phyloP scores from a whole-genome alignment of 2,113 vertebrate genomes.

The Uropsilus gracilis region DNA sequence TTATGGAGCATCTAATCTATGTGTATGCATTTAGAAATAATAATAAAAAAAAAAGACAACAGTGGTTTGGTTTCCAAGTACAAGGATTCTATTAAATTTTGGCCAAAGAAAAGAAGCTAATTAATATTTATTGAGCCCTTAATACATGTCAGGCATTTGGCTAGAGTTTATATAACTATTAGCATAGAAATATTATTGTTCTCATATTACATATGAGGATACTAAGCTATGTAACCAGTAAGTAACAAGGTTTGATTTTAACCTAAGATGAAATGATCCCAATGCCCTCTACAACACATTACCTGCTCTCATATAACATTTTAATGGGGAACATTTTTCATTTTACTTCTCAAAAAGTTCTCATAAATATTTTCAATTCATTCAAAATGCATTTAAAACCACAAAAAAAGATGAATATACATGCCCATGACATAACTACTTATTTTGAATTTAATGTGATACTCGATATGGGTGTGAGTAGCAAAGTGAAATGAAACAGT shows the following conservation, averaged over 20 bases:
- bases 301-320: background rate
- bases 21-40: slow-evolving; percentile 12
- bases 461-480: background rate
- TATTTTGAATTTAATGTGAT: background rate
- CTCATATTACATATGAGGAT: background rate
- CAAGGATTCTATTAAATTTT: slow-evolving; percentile 30
- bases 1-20: slow-evolving; percentile 35
- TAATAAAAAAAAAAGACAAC: background rate
- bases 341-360: background rate
- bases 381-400: slow-evolving; percentile 21
- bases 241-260: slow-evolving; percentile 1
- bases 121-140: background rate
- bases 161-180: background rate
- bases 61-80: background rate
- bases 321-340: background rate
- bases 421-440: slow-evolving; percentile 16
- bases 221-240: background rate
- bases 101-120: background rate
- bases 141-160: background rate
- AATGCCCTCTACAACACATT: background rate
- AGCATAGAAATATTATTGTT: background rate
- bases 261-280: background rate
- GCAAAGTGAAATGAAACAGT: background rate
- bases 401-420: background rate
- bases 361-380: slow-evolving; percentile 38